Conservation (phyloP, 2,113 vertebrate genomes). For the Pardalotus punctatus region DNA sequence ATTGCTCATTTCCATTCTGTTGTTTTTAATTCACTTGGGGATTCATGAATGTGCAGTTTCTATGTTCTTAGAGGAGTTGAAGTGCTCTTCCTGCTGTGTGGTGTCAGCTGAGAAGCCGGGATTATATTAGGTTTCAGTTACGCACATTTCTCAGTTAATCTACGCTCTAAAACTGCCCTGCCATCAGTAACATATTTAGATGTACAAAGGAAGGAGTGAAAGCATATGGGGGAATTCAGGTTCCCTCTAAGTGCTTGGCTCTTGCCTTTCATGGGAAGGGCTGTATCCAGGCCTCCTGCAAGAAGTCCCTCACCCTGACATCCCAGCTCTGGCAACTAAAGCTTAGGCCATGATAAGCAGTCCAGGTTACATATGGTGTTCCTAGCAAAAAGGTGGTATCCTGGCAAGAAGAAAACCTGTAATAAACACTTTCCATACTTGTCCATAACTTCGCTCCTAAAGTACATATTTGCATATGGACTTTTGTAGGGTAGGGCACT, state of each 20-base stretch:
- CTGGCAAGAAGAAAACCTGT: not conserved
- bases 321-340: not conserved
- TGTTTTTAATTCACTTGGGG: not conserved
- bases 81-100: not conserved
- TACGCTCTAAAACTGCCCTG: not conserved
- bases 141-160: not conserved
- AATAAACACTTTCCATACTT: not conserved
- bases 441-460: rapidly evolving
- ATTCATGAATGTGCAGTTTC: not conserved
- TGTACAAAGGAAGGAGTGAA: not conserved
- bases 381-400: not conserved
- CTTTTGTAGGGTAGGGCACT: not conserved
- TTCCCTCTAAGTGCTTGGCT: not conserved
- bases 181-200: not conserved
- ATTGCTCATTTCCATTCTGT: not conserved
- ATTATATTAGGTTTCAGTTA: not conserved
- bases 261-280: not conserved
- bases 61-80: not conserved
- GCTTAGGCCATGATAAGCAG: not conserved
- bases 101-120: not conserved
- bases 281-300: not conserved
- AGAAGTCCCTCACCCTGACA: not conserved
- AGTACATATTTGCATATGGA: not conserved
- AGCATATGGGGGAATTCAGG: not conserved
- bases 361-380: not conserved